These are phyloP conservation scores for Euura lappo DNA, from an alignment of 1,140 invertebrate species.

Conservation along the genomic window DNA sequence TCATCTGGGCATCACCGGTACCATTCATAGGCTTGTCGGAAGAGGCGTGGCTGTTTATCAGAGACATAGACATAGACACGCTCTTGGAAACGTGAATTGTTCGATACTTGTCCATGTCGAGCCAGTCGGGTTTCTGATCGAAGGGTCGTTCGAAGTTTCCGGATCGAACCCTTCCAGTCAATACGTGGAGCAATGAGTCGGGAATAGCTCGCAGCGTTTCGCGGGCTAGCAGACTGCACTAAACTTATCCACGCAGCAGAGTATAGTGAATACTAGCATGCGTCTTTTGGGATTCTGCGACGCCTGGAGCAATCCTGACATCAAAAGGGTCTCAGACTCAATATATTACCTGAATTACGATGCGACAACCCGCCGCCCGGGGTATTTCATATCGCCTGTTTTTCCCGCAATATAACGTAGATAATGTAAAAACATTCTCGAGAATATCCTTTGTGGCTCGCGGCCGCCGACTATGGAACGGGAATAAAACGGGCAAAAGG, in stretches of 20 bases:
- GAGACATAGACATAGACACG: too few species aligned
- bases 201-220: neutral
- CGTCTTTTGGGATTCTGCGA: neutral
- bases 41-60: too few species aligned
- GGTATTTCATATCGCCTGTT: conserved; percentile 7
- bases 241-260: too few species aligned
- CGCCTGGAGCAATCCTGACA: neutral
- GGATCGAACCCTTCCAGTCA: neutral
- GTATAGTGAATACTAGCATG: neutral
- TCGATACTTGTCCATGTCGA: conserved; percentile 25
- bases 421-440: conserved; percentile 1
- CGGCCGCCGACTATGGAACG: neutral
- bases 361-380: neutral
- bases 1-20: too few species aligned
- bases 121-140: neutral
- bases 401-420: conserved; percentile 1
- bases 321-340: neutral
- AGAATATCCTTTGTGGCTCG: neutral
- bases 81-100: too few species aligned
- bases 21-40: too few species aligned
- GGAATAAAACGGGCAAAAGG: conserved; percentile 3
- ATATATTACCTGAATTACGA: conserved; percentile 7
- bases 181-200: neutral
- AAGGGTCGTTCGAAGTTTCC: neutral
- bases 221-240: too few species aligned